Conservation (phyloP, 2,888 invertebrate genomes). For the Cerceris ruficornis region DNA sequence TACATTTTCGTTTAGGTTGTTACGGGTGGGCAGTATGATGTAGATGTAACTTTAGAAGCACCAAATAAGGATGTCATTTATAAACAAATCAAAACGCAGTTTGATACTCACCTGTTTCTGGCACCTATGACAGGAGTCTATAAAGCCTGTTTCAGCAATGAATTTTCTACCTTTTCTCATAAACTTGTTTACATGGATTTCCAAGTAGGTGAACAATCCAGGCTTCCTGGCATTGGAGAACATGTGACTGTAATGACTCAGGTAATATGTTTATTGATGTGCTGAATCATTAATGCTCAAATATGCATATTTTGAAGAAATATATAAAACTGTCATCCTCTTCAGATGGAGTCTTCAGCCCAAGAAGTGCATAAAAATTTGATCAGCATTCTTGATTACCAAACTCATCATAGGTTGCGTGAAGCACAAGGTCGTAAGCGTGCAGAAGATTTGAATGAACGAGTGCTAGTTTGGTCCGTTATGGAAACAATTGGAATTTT, state of each 20-base stretch:
- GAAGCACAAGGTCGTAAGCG: conserved; percentile 97
- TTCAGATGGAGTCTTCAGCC: conserved; percentile 95
- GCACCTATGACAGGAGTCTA: conserved; percentile 90
- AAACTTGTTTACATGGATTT: conserved; percentile 99
- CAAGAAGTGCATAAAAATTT: conserved; percentile 95
- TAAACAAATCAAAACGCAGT: conserved; percentile 95
- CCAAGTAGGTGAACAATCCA: conserved; percentile 95
- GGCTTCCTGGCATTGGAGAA: conserved; percentile 92
- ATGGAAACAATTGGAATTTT: conserved; percentile 94
- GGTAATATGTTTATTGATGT: conserved; percentile 81
- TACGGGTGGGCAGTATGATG: conserved; percentile 99
- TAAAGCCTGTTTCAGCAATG: conserved; percentile 98
- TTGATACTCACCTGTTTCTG: conserved; percentile 95
- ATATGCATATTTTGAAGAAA: background rate
- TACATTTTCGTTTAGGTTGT: conserved; percentile 88
- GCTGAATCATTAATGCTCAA: background rate
- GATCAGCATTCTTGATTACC: conserved; percentile 94
- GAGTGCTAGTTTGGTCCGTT: conserved; percentile 96
- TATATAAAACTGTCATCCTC: conserved; percentile 55
- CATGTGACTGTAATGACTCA: conserved; percentile 97
- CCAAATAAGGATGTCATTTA: conserved; percentile 95
- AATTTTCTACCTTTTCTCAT: conserved; percentile 99
- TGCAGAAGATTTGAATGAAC: conserved; percentile 97
- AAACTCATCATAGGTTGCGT: conserved; percentile 97
- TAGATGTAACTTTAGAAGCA: conserved; percentile 94